Evolutionary conservation across 1,140 invertebrate genomes (phyloP).

Genomic region (Hesperophylax magnus): DNA sequence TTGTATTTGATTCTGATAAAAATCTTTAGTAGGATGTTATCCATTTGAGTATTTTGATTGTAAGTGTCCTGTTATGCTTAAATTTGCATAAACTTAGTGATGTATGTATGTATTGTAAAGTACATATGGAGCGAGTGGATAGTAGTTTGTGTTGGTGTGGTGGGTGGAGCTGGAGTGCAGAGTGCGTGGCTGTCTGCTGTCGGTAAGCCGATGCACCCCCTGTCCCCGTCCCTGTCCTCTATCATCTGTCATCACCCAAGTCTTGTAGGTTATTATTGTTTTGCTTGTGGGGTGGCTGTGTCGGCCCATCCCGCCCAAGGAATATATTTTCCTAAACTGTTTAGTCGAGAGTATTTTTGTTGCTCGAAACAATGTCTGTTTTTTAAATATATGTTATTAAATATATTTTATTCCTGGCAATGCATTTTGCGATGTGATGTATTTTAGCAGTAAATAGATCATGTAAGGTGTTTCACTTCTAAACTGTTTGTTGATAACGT

Average conservation of each 20-base stretch:
- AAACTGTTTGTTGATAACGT: slow-evolving; percentile 67
- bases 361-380: slow-evolving; percentile 69
- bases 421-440: slow-evolving; percentile 85
- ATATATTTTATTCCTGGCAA: slow-evolving; percentile 85
- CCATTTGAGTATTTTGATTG: slow-evolving; percentile 69
- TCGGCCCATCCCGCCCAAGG: slow-evolving; percentile 59
- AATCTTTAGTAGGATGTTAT: slow-evolving; percentile 73
- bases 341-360: slow-evolving; percentile 51
- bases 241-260: background rate
- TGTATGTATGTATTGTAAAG: slow-evolving; percentile 61
- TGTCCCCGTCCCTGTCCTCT: slow-evolving; percentile 46
- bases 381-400: slow-evolving; percentile 81
- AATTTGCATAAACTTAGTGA: slow-evolving; percentile 68
- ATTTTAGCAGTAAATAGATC: slow-evolving; percentile 81
- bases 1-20: slow-evolving; percentile 70
- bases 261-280: slow-evolving; percentile 57
- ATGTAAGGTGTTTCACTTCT: slow-evolving; percentile 71
- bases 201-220: background rate
- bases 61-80: slow-evolving; percentile 72
- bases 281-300: slow-evolving; percentile 36
- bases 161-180: background rate
- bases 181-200: no score
- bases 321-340: slow-evolving; percentile 56
- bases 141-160: slow-evolving; percentile 1
- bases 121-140: slow-evolving; percentile 44